These are phyloP conservation scores for Octopus bimaculoides DNA, from an alignment of 1,140 invertebrate species.

Conservation along the genomic window DNA sequence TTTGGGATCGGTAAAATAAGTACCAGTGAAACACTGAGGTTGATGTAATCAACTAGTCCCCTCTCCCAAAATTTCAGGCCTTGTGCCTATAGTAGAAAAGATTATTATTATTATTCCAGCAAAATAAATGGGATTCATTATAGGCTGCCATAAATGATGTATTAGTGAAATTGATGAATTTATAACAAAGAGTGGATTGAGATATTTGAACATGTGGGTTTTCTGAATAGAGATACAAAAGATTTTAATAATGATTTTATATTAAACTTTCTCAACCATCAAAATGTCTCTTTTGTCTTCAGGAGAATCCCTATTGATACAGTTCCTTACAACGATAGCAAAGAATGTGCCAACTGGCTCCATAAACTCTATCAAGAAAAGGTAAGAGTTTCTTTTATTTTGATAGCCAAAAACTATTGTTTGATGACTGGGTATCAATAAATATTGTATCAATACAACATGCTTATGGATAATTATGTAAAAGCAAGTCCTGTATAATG, in stretches of 20 bases:
- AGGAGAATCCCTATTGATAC: conserved; percentile 77
- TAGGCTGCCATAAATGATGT: not conserved
- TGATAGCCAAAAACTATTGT: not conserved
- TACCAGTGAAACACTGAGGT: too few species aligned
- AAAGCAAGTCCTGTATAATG: not conserved
- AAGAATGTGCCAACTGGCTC: conserved; percentile 76
- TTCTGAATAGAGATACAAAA: not conserved
- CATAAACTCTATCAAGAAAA: conserved; percentile 78
- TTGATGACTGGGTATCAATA: not conserved
- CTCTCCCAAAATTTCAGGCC: too few species aligned
- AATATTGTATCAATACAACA: not conserved
- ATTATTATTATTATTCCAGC: not conserved
- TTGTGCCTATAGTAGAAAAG: too few species aligned
- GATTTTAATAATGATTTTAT: too few species aligned
- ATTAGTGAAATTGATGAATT: not conserved
- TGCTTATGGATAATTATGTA: not conserved
- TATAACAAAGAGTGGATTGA: not conserved
- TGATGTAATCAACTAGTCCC: too few species aligned
- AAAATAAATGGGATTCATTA: not conserved
- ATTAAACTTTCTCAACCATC: not conserved
- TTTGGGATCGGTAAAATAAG: too few species aligned
- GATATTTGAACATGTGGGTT: not conserved
- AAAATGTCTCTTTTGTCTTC: conserved; percentile 15
- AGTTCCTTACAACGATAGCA: conserved; percentile 74
- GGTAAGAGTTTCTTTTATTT: conserved; percentile 56